Percentiles rank a stretch among this genome's conserved stretches.
Evolutionary conservation across 2,888 invertebrate genomes (phyloP).

Genomic region (Flexamia atlantica): DNA sequence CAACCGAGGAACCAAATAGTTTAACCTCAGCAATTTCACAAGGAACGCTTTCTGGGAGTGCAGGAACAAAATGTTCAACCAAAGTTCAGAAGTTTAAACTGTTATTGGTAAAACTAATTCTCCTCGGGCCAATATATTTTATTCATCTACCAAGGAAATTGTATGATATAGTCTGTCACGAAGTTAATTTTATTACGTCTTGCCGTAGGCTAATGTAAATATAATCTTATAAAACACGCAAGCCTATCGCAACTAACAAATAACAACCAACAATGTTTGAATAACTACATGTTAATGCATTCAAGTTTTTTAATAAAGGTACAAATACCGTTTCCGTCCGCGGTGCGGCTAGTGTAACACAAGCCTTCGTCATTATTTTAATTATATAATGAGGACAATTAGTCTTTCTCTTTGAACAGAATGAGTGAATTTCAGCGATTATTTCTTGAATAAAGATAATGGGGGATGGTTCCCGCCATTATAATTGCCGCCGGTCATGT

Average conservation of each 20-base stretch:
- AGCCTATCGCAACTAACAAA: neutral
- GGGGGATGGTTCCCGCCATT: constrained; percentile 4
- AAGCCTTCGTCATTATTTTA: constrained; percentile 11
- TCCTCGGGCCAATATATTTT: neutral
- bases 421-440: constrained; percentile 29
- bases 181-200: too few relatives aligned
- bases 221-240: too few relatives aligned
- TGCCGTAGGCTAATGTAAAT: too few relatives aligned
- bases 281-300: constrained; percentile 14
- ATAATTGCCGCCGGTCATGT: constrained; percentile 29
- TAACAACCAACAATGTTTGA: neutral
- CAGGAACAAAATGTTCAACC: neutral
- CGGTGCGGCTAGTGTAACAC: neutral
- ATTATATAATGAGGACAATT: constrained; percentile 38
- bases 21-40: neutral
- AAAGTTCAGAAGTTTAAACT: neutral
- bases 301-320: constrained; percentile 28
- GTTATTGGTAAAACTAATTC: neutral
- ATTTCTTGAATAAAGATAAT: constrained; percentile 31
- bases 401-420: constrained; percentile 38
- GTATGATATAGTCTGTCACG: too few relatives aligned
- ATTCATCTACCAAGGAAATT: too few relatives aligned
- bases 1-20: neutral
- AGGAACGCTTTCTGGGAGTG: neutral
- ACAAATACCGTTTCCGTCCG: constrained; percentile 4